Conservation (phyloP, 2,888 invertebrate species). For the Tachystola acroxantha region DNA sequence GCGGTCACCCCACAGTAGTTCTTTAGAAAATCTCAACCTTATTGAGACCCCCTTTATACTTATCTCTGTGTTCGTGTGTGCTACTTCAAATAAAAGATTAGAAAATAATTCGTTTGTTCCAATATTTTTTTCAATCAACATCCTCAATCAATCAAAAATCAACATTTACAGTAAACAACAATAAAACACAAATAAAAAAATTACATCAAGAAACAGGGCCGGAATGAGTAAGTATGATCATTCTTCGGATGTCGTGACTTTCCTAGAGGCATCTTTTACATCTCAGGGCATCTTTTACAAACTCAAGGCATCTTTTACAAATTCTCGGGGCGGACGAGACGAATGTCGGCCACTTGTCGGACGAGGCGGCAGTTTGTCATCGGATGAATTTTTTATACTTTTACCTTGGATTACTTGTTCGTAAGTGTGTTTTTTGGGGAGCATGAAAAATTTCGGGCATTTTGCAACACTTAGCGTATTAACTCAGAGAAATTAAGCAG, state of each 20-base stretch:
- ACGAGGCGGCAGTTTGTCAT: slow-evolving; percentile 42
- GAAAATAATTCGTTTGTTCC: too few species aligned
- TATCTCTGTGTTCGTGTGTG: too few species aligned
- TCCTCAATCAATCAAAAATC: too few species aligned
- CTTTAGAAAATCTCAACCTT: too few species aligned
- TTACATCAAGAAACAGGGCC: slow-evolving; percentile 14
- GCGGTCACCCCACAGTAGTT: too few species aligned
- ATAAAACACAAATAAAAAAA: slow-evolving; percentile 21
- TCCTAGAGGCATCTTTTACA: slow-evolving; percentile 33
- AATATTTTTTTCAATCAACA: too few species aligned
- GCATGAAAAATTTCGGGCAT: background rate
- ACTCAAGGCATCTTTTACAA: slow-evolving; percentile 33
- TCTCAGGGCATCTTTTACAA: slow-evolving; percentile 34
- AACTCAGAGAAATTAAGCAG: too few species aligned
- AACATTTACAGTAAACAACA: too few species aligned
- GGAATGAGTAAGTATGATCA: slow-evolving; percentile 35
- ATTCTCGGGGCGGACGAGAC: slow-evolving; percentile 38
- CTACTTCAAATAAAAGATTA: too few species aligned
- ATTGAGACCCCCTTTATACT: too few species aligned
- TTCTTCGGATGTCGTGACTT: slow-evolving; percentile 40
- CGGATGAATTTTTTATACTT: slow-evolving; percentile 48
- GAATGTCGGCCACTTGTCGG: slow-evolving; percentile 51
- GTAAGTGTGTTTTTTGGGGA: too few species aligned
- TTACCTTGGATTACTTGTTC: slow-evolving; percentile 25
- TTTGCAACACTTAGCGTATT: background rate